phyloP scores from a whole-genome alignment of 2,888 invertebrate species.

The Aleiodes testaceus region DNA sequence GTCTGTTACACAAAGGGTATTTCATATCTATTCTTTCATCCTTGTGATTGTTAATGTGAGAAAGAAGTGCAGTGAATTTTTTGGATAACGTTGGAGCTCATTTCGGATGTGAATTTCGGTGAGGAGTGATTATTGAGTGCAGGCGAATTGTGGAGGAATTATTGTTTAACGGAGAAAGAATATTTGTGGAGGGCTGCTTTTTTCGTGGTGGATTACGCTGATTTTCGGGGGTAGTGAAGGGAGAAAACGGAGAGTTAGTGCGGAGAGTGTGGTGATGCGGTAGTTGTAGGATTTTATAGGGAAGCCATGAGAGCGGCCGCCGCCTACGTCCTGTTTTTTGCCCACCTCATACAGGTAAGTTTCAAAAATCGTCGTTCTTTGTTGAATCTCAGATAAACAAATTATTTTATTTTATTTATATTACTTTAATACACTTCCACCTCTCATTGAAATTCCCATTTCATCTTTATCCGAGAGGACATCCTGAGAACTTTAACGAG shows the following conservation, averaged over 20 bases:
- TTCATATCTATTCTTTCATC: not conserved
- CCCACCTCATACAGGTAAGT: slow-evolving; percentile 72
- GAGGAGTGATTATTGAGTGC: not conserved
- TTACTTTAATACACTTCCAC: no score
- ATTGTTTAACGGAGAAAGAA: not conserved
- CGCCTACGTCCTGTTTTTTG: slow-evolving; percentile 73
- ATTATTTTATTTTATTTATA: no score
- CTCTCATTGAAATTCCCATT: no score
- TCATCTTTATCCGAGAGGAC: no score
- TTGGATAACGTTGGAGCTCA: no score
- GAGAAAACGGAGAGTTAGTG: not conserved
- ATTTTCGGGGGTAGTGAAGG: not conserved
- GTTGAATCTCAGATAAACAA: not conserved
- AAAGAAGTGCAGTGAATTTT: not conserved
- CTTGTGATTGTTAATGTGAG: not conserved
- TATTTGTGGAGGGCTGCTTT: not conserved
- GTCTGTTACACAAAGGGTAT: no score
- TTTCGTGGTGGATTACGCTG: not conserved
- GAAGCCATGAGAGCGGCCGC: slow-evolving; percentile 73
- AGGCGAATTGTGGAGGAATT: no score
- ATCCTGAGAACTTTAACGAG: no score
- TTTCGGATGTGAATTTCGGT: slow-evolving; percentile 26
- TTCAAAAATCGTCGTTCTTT: not conserved
- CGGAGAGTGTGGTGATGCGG: slow-evolving; percentile 71
- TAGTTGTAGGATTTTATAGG: slow-evolving; percentile 71